Conservation (phyloP, 2,113 vertebrate genomes). For the Steatornis caripensis region DNA sequence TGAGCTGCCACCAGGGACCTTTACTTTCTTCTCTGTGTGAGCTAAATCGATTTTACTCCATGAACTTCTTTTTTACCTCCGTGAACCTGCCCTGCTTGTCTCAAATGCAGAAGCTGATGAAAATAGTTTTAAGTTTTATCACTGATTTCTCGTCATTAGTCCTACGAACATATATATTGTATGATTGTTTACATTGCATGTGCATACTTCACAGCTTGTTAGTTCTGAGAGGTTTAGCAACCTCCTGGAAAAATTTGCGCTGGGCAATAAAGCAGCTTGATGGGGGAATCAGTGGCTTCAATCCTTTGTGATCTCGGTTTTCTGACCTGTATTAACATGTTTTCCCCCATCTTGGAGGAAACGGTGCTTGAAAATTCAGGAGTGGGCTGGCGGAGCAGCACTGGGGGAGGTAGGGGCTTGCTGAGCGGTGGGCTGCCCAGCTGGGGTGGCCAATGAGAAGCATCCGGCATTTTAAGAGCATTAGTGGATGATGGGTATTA, state of each 20-base stretch:
- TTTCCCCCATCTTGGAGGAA: not conserved
- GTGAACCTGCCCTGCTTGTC: not conserved
- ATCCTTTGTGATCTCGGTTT: not conserved
- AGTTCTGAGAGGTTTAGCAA: not conserved
- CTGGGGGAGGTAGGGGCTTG: not conserved
- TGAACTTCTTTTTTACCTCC: not conserved
- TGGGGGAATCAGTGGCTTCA: not conserved
- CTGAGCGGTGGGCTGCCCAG: not conserved
- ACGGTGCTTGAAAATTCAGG: not conserved
- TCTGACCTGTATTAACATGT: not conserved
- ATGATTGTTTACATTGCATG: not conserved
- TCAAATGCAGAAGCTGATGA: not conserved
- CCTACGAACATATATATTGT: rapidly evolving
- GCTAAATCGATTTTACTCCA: not conserved
- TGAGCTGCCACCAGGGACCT: not conserved
- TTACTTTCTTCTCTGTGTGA: not conserved
- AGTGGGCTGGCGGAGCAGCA: not conserved
- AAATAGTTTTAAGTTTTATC: not conserved
- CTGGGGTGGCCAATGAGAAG: not conserved
- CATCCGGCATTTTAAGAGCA: not conserved
- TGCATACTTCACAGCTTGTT: not conserved
- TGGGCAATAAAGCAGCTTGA: not conserved
- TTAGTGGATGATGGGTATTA: not conserved
- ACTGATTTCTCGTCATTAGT: not conserved
- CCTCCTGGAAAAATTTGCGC: not conserved